Evolutionary conservation across 2,797 vertebrate species (phyloP).

Genomic region (Urosaurus nigricauda): DNA sequence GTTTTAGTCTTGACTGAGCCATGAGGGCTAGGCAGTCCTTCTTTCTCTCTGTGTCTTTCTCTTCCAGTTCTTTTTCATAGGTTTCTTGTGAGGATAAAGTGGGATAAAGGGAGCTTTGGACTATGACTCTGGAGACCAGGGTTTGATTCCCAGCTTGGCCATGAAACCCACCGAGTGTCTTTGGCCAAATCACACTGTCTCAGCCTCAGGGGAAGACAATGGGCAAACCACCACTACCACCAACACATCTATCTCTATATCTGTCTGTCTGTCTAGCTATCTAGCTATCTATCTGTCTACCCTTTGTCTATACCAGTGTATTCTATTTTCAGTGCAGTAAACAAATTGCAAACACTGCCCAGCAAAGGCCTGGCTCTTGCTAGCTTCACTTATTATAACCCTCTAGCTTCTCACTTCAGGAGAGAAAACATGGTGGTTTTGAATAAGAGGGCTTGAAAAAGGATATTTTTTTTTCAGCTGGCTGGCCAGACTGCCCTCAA

Average conservation of each 20-base stretch:
- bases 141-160: too few relatives aligned
- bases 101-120: too few relatives aligned
- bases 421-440: conserved; percentile 74
- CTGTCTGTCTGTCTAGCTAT: too few relatives aligned
- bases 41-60: neutral
- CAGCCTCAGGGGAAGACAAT: too few relatives aligned
- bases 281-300: too few relatives aligned
- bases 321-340: conserved; percentile 22
- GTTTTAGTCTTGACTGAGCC: too few relatives aligned
- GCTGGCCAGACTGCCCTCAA: conserved; percentile 70
- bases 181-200: too few relatives aligned
- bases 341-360: conserved; percentile 69
- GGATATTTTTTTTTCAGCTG: conserved; percentile 68
- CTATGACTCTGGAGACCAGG: too few relatives aligned
- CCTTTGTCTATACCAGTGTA: neutral
- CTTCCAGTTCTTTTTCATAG: neutral
- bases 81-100: neutral
- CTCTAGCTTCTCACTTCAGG: conserved; percentile 79
- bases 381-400: conserved; percentile 73
- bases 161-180: too few relatives aligned
- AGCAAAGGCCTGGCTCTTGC: conserved; percentile 76
- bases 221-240: too few relatives aligned
- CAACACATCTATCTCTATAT: too few relatives aligned
- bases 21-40: too few relatives aligned
- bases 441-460: conserved; percentile 77